Percentiles rank a stretch among this genome's conserved stretches.
phyloP scores from a whole-genome alignment of 1,140 invertebrate genomes.

The Macrobrachium nipponense region DNA sequence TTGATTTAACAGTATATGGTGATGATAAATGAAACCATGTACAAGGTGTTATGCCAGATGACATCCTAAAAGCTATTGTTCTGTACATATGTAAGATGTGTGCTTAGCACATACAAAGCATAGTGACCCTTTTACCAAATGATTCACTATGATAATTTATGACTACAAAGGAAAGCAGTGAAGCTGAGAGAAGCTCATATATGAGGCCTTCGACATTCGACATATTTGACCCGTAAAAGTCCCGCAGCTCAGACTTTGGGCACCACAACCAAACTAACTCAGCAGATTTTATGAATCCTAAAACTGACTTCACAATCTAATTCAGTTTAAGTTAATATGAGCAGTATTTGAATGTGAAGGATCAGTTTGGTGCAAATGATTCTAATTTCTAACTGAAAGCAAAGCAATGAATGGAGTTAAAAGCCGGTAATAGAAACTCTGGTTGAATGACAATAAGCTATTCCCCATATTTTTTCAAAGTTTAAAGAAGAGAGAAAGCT shows the following conservation, averaged over 20 bases:
- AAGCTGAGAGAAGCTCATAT: slow-evolving; percentile 16
- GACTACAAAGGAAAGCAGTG: slow-evolving; percentile 1
- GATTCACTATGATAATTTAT: slow-evolving; percentile 10
- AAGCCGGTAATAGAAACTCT: no score
- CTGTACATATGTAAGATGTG: slow-evolving; percentile 45
- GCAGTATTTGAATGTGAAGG: no score
- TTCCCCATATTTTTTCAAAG: no score
- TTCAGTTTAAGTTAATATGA: no score
- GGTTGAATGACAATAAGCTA: no score
- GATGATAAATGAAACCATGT: slow-evolving; percentile 21
- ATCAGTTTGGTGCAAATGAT: no score
- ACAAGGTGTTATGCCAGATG: slow-evolving; percentile 27
- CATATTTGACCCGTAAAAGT: neutral
- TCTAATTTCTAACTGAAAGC: no score
- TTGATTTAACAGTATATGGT: no score
- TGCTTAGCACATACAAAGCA: slow-evolving; percentile 46
- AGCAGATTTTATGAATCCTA: neutral
- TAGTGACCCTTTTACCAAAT: neutral
- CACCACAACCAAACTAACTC: slow-evolving; percentile 5
- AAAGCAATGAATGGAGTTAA: no score
- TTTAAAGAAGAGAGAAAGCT: no score
- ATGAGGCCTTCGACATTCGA: neutral
- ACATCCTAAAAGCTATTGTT: slow-evolving; percentile 18
- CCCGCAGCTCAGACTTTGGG: slow-evolving; percentile 12
- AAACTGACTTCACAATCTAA: neutral